Percentiles rank a stretch among this genome's conserved stretches.
Conservation (phyloP, 1,140 invertebrate species). For the Hylaeus volcanicus region DNA sequence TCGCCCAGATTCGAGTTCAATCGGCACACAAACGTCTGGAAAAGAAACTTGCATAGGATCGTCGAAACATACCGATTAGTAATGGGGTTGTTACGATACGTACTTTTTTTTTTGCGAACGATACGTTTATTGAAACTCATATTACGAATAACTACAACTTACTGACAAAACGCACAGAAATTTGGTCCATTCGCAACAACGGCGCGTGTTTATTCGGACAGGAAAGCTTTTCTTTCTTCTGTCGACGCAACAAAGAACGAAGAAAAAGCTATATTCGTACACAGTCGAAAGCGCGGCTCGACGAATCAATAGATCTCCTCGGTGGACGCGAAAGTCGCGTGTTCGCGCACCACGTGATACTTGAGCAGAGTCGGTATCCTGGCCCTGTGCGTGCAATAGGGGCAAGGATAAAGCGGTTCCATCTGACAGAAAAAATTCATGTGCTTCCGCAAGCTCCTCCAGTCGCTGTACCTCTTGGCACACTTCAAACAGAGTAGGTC, state of each 20-base stretch:
- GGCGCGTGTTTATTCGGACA: no score
- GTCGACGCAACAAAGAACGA: not conserved
- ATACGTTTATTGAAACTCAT: slow-evolving; percentile 24
- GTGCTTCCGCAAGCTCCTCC: slow-evolving; percentile 76
- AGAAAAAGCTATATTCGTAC: not conserved
- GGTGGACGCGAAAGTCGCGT: not conserved
- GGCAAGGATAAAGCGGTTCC: slow-evolving; percentile 78
- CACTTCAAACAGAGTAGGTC: slow-evolving; percentile 71
- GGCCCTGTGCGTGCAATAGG: slow-evolving; percentile 73
- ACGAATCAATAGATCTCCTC: slow-evolving; percentile 10
- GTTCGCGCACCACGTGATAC: slow-evolving; percentile 66
- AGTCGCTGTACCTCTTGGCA: slow-evolving; percentile 70
- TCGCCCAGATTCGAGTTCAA: not conserved
- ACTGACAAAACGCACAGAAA: not conserved
- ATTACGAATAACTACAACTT: not conserved
- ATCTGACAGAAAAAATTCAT: slow-evolving; percentile 81
- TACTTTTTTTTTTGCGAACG: not conserved
- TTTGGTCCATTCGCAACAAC: not conserved
- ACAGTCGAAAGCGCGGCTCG: not conserved
- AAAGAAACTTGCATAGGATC: not conserved
- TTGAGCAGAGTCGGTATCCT: slow-evolving; percentile 70
- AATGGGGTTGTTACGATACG: no score
- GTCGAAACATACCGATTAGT: no score
- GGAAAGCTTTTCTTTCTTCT: not conserved
- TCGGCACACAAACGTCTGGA: not conserved